Evolutionary conservation across 2,797 vertebrate species (phyloP), one percentile per base, ranked within the genome.

Genomic region (Gambusia yucatana): DNA sequence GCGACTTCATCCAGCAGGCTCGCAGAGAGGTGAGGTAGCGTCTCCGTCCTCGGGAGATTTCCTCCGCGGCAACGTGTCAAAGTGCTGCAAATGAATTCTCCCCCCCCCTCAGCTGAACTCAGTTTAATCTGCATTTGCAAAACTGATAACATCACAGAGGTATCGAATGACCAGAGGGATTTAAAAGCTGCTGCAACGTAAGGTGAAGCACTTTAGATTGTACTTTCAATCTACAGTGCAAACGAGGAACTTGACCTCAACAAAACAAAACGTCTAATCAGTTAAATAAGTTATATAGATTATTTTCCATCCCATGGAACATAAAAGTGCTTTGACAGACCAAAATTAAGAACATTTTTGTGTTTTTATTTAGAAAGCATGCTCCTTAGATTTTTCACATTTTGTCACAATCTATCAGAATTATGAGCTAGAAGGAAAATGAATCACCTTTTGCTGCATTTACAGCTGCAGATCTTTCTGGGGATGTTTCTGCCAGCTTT

Each of bases 11-110:
- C 95, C 95, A 97, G 81, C 93, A 97, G 93, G 96, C 95, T 78
- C 96, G 87, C 85, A 84, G 79, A 3, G 96, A 98, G 97, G 98
- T 99, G 96, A 98, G 97, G 98, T 99, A 91, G 94, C 20, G 9
- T 17, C 0, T 47, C 43, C 7, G 25, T 33, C 14, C 25, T 57
- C 6, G 0, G 8, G 33, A 7, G 6, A 63, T 20, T 63, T 63
- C 17, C 61, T 36, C 61, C 7, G 16, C 8, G 0, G 33, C 14
- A 17, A 39, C 20, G 0, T 39, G 30, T 63, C 61, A 33, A 2
- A 65, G 22, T 20, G 33, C 36, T 36, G 14, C 61, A 20, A 22
- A 65, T 39, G 2, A 65, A 39, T 67, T 36, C 14, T 36, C 1
- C 16, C 30, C 30, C 30, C 30, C 16, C 1, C 36, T 67, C 22